A percentile compares a stretch with the other conserved stretches of the same genome.
Conservation (phyloP, 1,140 invertebrate species). For the Danaus melanippus region DNA sequence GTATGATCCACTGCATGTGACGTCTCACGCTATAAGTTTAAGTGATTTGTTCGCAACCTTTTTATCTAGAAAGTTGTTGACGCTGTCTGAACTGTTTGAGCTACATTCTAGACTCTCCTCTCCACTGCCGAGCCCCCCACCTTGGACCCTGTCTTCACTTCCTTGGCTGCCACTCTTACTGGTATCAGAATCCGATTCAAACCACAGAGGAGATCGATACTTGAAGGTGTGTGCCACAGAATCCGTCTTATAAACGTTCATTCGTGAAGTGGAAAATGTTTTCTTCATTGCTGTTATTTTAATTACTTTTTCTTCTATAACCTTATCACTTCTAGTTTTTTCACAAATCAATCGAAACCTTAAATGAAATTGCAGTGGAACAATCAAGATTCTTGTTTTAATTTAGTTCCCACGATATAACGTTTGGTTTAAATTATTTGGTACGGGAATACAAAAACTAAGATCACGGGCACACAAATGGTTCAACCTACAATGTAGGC, state of each 20-base stretch:
- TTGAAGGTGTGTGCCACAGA: conserved; percentile 64
- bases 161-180: conserved; percentile 34
- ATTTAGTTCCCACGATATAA: too few species aligned
- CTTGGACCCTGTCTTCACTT: conserved; percentile 11
- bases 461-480: conserved; percentile 38
- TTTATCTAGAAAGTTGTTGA: conserved; percentile 66
- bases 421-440: background rate
- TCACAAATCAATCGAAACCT: too few species aligned
- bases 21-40: too few species aligned
- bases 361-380: too few species aligned
- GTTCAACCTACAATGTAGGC: conserved; percentile 32
- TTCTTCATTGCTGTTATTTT: conserved; percentile 15
- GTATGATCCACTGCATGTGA: too few species aligned
- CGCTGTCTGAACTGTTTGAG: conserved; percentile 52
- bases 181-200: conserved; percentile 60
- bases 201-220: conserved; percentile 66
- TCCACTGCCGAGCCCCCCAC: conserved; percentile 39
- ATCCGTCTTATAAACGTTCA: conserved; percentile 45
- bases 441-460: conserved; percentile 2
- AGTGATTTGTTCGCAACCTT: conserved; percentile 34
- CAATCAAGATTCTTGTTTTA: too few species aligned
- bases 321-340: too few species aligned
- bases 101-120: conserved; percentile 48
- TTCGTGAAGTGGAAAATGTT: conserved; percentile 26
- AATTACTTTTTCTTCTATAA: too few species aligned